Percentiles rank a stretch among this genome's conserved stretches.
phyloP scores from a whole-genome alignment of 1,140 invertebrate genomes.

The Dreissena polymorpha region DNA sequence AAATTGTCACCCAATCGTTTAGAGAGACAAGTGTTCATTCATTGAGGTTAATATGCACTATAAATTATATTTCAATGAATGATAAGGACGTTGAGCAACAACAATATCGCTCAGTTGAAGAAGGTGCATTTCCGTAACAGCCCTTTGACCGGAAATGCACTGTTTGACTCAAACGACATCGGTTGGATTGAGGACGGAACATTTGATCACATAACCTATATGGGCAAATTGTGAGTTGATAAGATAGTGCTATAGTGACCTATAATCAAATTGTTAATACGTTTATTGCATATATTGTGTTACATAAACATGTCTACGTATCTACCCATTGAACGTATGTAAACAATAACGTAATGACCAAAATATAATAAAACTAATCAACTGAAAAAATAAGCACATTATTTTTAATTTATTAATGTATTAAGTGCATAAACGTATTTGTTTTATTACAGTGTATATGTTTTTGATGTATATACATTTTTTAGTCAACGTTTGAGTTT shows the following conservation, averaged over 20 bases:
- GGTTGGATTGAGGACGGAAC: slow-evolving; percentile 49
- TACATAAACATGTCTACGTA: neutral
- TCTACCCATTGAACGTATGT: neutral
- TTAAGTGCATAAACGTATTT: no score
- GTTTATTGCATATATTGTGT: neutral
- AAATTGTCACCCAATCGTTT: no score
- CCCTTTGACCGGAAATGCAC: neutral
- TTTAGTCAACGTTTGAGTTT: no score
- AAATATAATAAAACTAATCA: no score
- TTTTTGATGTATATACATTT: no score
- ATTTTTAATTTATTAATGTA: no score
- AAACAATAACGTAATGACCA: neutral
- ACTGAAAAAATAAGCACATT: no score
- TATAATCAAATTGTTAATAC: no score
- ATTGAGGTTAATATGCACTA: no score
- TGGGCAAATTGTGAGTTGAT: slow-evolving; percentile 15
- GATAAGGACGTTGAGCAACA: slow-evolving; percentile 15
- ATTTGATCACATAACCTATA: slow-evolving; percentile 4
- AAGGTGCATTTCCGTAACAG: slow-evolving; percentile 9
- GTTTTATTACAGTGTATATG: no score
- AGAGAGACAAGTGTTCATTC: no score
- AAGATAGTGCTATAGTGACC: neutral
- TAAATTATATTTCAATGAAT: no score
- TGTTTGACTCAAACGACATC: slow-evolving; percentile 14
- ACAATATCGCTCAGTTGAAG: slow-evolving; percentile 29